Base-by-base conservation (phyloP, 2,888 invertebrate species). In the Amorpha juglandis region DNA sequence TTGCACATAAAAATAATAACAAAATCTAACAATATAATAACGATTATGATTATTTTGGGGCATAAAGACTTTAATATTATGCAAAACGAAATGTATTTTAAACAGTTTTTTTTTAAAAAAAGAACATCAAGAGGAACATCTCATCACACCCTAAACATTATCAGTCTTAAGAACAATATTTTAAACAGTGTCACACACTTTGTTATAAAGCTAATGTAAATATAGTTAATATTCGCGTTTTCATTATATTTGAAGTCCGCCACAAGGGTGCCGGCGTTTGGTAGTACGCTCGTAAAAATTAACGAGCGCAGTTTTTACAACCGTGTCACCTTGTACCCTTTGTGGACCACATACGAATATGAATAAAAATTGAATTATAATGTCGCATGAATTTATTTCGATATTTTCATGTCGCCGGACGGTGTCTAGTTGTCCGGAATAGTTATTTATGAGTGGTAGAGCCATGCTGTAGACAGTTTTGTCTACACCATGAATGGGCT, bases 251-350 rank as follows among this genome's bases (percentile, higher is more conserved):
- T 47, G 48, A 65, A 65, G 48, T 58, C 21, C n/a, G 45, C 2
- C 8, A 33, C 14, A 12, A 21, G 64, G 55, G 55, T 45, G 48
- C 35, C 63, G 35, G 19, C 8, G 19, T 53, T 64, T 64, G 51
- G 51, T 63, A 51, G 52, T 50, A 42, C 11, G 52, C 16, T 65
- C 64, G 64, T 80, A 73, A 80, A 78, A 73, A 6, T 72, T 76
- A 76, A 80, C 71, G 74, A 72, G 64, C 76, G 74, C 74, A 65
- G 63, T 70, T 75, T 77, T 77, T 78, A 79, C 72, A 67, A 67
- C 69, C 69, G 33, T 70, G 71, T 70, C 73, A 73, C 73, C 71
- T 76, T 71, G 64, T 71, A 72, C 70, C 69, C 71, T 71, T 74
- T 70, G 55, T 48, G 42, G 38, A 58, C 58, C 58, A 58, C 64